Conservation (phyloP, 2,888 invertebrate species). For the Ophonus ardosiacus region DNA sequence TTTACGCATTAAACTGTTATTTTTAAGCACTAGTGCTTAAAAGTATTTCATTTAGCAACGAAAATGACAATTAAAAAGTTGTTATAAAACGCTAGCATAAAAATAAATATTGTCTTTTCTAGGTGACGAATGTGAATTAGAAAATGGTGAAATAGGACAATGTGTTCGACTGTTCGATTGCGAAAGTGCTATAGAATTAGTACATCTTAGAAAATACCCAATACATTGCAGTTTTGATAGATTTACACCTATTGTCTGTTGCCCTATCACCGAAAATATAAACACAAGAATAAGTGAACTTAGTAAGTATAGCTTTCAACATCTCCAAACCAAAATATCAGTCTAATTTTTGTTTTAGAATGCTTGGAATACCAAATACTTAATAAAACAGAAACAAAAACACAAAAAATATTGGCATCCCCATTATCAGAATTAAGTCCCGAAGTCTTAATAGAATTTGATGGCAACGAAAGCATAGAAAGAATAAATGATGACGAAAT, state of each 20-base stretch:
- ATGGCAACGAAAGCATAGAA: no score
- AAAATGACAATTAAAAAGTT: no score
- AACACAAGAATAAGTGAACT: constrained; percentile 2
- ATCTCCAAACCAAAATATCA: not conserved
- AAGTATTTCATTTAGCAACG: no score
- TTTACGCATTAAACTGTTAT: no score
- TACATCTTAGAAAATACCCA: constrained; percentile 60
- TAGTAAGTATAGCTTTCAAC: not conserved
- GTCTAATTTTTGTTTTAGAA: not conserved
- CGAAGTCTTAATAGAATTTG: no score
- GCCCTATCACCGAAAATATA: constrained; percentile 61
- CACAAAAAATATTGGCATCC: not conserved
- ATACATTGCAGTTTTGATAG: constrained; percentile 67
- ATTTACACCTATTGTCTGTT: constrained; percentile 67
- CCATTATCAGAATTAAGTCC: no score
- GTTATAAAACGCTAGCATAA: no score
- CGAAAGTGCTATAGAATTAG: constrained; percentile 48
- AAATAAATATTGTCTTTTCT: not conserved
- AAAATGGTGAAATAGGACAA: not conserved
- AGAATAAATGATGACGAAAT: not conserved
- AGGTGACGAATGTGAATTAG: constrained; percentile 25
- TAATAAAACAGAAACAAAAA: not conserved
- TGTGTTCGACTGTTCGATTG: constrained; percentile 51
- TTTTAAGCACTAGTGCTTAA: no score
- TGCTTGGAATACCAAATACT: not conserved